phyloP scores from a whole-genome alignment of 2,113 vertebrate species.

The Albula glossodonta region DNA sequence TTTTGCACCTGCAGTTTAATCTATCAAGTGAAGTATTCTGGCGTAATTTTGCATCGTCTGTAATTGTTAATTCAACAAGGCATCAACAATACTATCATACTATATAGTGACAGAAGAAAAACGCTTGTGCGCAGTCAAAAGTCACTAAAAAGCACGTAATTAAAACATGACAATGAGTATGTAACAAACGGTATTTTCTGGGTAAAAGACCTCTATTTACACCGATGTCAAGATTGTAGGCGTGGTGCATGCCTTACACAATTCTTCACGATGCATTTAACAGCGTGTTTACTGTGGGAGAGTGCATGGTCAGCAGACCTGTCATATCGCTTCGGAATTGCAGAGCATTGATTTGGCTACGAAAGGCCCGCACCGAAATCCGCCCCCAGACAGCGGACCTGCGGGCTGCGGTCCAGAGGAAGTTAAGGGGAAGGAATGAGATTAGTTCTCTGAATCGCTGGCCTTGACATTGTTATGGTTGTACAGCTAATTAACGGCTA shows the following conservation, averaged over 20 bases:
- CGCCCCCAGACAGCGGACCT: background rate
- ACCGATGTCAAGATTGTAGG: background rate
- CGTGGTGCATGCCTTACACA: background rate
- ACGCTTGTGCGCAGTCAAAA: no score
- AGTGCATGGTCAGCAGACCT: conserved; percentile 1
- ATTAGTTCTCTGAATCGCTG: conserved; percentile 15
- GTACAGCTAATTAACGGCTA: background rate
- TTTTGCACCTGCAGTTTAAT: no score
- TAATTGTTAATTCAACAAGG: no score
- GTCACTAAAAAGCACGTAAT: no score
- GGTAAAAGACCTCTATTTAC: background rate
- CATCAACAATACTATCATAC: no score
- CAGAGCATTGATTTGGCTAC: background rate
- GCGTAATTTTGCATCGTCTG: no score
- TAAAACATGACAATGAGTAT: no score
- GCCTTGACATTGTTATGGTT: conserved; percentile 20
- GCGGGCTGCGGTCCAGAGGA: conserved; percentile 14
- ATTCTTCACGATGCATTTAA: background rate
- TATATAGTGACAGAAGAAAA: no score
- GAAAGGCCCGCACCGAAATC: background rate
- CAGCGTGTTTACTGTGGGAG: background rate
- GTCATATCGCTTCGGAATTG: conserved; percentile 15
- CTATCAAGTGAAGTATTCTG: no score
- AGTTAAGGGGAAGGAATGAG: conserved; percentile 16
- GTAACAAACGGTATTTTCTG: background rate